Percentiles rank a stretch among this genome's conserved stretches.
phyloP scores from a whole-genome alignment of 1,140 invertebrate genomes.

The Achatina immaculata region DNA sequence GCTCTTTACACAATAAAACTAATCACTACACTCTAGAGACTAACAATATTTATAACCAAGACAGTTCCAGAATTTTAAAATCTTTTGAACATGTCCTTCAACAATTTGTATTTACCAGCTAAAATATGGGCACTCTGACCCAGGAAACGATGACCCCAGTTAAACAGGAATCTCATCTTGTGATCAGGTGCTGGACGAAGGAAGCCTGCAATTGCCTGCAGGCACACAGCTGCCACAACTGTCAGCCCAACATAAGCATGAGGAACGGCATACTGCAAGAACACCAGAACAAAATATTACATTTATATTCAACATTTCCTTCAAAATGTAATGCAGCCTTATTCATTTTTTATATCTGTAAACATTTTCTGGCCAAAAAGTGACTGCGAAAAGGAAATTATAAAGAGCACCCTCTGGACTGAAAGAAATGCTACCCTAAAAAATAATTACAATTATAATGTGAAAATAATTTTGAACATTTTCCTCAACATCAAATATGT shows the following conservation, averaged over 20 bases:
- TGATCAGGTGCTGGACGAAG: slow-evolving; percentile 87
- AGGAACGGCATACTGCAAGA: background rate
- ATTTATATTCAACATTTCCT: background rate
- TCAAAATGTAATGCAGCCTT: background rate
- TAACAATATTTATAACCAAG: background rate
- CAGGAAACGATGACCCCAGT: slow-evolving; percentile 91
- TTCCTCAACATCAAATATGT: too few species aligned
- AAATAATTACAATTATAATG: too few species aligned
- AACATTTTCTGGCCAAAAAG: background rate
- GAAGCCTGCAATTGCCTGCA: slow-evolving; percentile 87
- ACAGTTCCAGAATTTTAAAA: too few species aligned
- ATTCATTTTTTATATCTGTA: background rate
- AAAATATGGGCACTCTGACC: slow-evolving; percentile 90
- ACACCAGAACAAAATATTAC: background rate
- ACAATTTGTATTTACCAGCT: too few species aligned
- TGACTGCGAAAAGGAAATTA: background rate
- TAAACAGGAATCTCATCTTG: slow-evolving; percentile 84
- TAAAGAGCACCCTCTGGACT: background rate
- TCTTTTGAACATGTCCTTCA: too few species aligned
- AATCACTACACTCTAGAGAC: background rate
- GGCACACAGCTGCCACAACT: slow-evolving; percentile 70
- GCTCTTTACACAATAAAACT: background rate
- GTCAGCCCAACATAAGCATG: slow-evolving; percentile 21
- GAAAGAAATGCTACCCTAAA: background rate
- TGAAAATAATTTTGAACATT: too few species aligned